phyloP scores from a whole-genome alignment of 2,888 invertebrate genomes.

The Zaprionus bogoriensis region DNA sequence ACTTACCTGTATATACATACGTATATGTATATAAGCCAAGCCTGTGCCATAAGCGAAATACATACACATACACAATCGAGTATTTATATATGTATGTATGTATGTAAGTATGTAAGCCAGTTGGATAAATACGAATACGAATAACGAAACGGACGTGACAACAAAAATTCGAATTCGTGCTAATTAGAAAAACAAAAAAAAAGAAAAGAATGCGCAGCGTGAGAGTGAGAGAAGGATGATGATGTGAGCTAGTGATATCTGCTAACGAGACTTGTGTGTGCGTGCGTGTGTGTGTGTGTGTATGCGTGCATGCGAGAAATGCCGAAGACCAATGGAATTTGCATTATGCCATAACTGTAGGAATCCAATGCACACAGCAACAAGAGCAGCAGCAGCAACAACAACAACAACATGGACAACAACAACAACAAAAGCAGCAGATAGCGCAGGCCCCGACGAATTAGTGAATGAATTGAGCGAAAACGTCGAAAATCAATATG shows the following conservation, averaged over 20 bases:
- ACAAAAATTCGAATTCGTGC: conserved; percentile 58
- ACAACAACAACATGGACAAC: conserved; percentile 2
- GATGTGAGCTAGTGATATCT: conserved; percentile 38
- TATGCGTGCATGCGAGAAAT: conserved; percentile 19
- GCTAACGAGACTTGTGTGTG: conserved; percentile 32
- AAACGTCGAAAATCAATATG: conserved; percentile 74
- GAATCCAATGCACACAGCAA: conserved; percentile 29
- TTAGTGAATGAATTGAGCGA: conserved; percentile 75
- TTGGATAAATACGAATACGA: conserved; percentile 24
- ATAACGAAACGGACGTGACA: conserved; percentile 46
- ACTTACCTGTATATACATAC: not conserved
- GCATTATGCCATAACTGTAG: conserved; percentile 19
- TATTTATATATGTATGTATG: no score
- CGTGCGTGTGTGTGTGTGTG: conserved; percentile 21
- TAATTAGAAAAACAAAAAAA: no score
- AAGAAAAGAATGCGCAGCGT: conserved; percentile 60
- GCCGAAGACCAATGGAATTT: conserved; percentile 18
- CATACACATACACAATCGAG: no score
- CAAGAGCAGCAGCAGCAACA: not conserved
- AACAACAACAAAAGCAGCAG: conserved; percentile 14
- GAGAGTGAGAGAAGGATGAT: conserved; percentile 26
- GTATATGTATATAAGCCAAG: conserved; percentile 1
- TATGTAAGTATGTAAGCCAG: conserved; percentile 21
- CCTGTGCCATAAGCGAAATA: no score
- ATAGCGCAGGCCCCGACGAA: conserved; percentile 57